Evolutionary conservation across 2,797 vertebrate species (phyloP), one percentile per base, ranked within the genome.

Genomic region (Falco cherrug): DNA sequence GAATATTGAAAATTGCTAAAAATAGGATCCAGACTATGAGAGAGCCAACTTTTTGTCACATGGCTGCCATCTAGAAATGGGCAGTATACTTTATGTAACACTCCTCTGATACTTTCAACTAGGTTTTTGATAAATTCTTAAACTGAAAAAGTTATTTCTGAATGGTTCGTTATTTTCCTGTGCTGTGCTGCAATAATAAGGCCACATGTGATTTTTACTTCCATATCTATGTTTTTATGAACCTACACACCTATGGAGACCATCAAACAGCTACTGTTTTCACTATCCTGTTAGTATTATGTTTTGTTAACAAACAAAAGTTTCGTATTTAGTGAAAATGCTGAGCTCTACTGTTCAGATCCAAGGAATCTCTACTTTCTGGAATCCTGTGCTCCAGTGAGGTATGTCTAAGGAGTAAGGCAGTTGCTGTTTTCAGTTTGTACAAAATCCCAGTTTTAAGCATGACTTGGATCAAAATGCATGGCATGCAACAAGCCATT

Each of bases 1-100:
- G 68, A 82, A 85, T 97, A 95, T 89, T 84, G 84, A 88, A 87
- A 81, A 91, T 94, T 89, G 56, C 61, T 90, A 54, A 95, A 95
- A 92, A 80, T 53, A 77, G 6, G 17, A 83, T 95, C 56, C 74
- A 60, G 33, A n/a, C 37, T 31, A 11, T 53, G 35, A 43, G 41
- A 39, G 41, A 2, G 41, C 77, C 90, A 92, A 22, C 56, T 80
- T 90, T 50, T 69, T 82, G 43, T 94, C 83, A 65, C 37, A 24
- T 37, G n/a, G 37, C 35, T 89, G 18, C 60, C 18, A 9, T 60
- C 13, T 17, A 51, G 16, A 89, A 84, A 70, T 57, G 60, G 45
- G 14, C 10, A 28, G 24, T 77, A 8, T 65, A 14, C n/a, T 90
- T 85, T 78, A 39, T 31, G 22, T 68, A 80, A 84, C 24, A 26